Evolutionary conservation across 1,140 invertebrate genomes (phyloP), one percentile per base, ranked within the genome.

Genomic region (Microplitis demolitor): DNA sequence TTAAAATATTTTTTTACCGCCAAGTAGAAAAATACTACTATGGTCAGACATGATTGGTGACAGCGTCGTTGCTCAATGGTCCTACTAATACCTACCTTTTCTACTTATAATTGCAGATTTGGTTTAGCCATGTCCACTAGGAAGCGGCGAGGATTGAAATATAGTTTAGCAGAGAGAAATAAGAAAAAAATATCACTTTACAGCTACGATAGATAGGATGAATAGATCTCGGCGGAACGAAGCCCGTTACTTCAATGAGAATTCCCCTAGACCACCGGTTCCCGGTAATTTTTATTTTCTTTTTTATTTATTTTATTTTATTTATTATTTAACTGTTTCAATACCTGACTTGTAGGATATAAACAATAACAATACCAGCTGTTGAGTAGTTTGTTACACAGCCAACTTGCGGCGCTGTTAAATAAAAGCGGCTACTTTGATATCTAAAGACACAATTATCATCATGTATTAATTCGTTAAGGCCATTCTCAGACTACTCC

Each of bases 241-340:
- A 86, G 81, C 80, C 74, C 84, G 85, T 77, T 84, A 83, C 80
- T 89, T 89, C 85, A 87, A 88, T 82, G 86, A 89, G 78, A 88
- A 89, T 78, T 87, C 86, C 82, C 88, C 88, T 69, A 84, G 88
- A 80, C 88, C 88, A 75, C 88, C 88, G 71, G 87, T 88, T 77
- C 87, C 87, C 82, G 87, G 87, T 87, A 81, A 83, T 75, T 74
- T 14, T 11, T 5, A 66, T 60, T 53, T 33, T 75, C 58, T 37
- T 35, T 70, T 69, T 39, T 58, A 35, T 34, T 64, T 69, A 76
- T 70, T 69, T 74, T 66, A 74, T 69, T 77, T 72, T 71, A 33
- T 37, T 60, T 61, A 24, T 13, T 54, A 14, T 14, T 54, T 14
- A 54, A 54, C 8, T 24, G 6, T 31, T 24, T 24, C 16, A 31